Evolutionary conservation across 1,140 invertebrate species (phyloP).

Genomic region (Lanistes nyassanus): DNA sequence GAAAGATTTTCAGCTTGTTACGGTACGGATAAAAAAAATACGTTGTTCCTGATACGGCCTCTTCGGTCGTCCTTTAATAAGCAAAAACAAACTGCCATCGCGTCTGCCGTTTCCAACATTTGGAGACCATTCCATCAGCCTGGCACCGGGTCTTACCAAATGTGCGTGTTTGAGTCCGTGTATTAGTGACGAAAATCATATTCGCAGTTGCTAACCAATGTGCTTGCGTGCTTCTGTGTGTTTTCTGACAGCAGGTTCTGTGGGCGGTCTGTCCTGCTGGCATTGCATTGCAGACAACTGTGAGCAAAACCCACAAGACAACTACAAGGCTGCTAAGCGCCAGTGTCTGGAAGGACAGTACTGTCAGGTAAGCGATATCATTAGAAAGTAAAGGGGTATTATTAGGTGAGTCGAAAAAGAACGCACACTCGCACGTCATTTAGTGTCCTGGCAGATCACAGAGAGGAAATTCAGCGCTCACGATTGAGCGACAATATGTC

Average conservation of each 20-base stretch:
- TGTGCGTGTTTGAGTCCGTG: constrained; percentile 1
- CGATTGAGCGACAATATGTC: too few species aligned
- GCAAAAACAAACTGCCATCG: too few species aligned
- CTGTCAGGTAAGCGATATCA: constrained; percentile 44
- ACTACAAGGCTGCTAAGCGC: constrained; percentile 45
- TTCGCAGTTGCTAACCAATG: background rate
- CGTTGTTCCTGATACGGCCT: too few species aligned
- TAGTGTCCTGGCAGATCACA: too few species aligned
- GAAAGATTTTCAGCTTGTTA: background rate
- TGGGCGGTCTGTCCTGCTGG: constrained; percentile 46
- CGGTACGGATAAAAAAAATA: too few species aligned
- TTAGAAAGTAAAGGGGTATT: too few species aligned
- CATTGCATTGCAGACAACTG: constrained; percentile 57
- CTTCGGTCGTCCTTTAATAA: too few species aligned
- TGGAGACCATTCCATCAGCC: background rate
- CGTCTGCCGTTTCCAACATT: background rate
- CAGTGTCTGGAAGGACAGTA: constrained; percentile 38
- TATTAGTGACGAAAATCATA: background rate
- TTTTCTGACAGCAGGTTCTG: constrained; percentile 27
- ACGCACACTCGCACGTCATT: too few species aligned
- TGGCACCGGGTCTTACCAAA: background rate
- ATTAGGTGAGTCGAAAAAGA: too few species aligned
- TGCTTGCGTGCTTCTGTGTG: constrained; percentile 12
- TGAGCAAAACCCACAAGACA: constrained; percentile 41
- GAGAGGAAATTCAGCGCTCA: too few species aligned